Base-by-base conservation (phyloP, 2,113 vertebrate genomes). In the Sinocyclocheilus anophthalmus region DNA sequence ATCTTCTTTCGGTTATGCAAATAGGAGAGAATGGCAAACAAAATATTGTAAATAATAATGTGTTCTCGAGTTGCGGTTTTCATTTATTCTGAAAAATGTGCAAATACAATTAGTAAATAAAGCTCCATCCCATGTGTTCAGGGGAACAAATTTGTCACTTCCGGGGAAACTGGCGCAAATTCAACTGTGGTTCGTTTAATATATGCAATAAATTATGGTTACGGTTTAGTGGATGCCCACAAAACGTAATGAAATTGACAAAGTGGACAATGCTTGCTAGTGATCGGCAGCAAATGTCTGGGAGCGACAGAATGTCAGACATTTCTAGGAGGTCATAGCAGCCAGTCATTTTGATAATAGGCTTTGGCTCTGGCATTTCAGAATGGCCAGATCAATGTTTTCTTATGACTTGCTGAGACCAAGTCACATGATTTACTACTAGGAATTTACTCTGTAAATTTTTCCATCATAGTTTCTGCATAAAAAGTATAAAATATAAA, bases 1-100 rank as follows among this genome's bases (percentile, higher is more conserved):
- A 88, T 55, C 45, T 78, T 82, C 12, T 75, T 75, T 78, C 55
- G 63, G 5, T 14, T 67, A 85, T 83, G 37, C 20, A 61, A 85
- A 83, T 42, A 78, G 72, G 4, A 9, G 13, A 39, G 0, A 14
- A 16, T 11, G 14, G 30, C 13, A 30, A 83, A 77, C 7, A 42
- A 42, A 9, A 39, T 39, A 39, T 13, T 50, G 48, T 55, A 79
- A 59, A 79, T 59, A 39, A 80, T 61, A 10, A 65, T 14, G 14
- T 1, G 18, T 42, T 42, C 39, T 53, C 75, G 18, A 30, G 14
- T 55, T 77, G 14, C 1, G 48, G 3, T 13, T 50, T 50, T 50
- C 13, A 7, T 14, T 76, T 33, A 8, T 50, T 50, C 12, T 8
- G 8, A 67, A 30, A 39, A 20, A 30, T 9, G 2, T 6, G 48